Evolutionary conservation across 2,888 invertebrate species (phyloP).

Genomic region (Pocota personata): DNA sequence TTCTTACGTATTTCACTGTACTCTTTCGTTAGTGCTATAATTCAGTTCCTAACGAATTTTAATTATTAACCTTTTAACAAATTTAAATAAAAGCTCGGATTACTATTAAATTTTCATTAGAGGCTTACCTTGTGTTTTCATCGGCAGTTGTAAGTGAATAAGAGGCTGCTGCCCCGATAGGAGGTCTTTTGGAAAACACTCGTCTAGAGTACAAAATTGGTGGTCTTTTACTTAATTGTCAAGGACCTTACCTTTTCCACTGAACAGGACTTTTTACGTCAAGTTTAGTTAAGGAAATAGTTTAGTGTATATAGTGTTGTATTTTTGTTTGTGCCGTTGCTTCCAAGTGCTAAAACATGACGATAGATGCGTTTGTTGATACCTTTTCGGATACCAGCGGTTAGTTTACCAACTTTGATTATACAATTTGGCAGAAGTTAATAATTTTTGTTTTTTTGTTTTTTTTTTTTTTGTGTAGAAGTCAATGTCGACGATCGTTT

Average conservation of each 20-base stretch:
- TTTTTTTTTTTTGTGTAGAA: conserved; percentile 2
- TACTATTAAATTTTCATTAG: conserved; percentile 9
- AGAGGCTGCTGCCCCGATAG: conserved; percentile 18
- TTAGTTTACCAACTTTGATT: not conserved
- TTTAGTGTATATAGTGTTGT: not conserved
- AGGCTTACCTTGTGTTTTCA: conserved; percentile 9
- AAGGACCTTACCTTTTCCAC: not conserved
- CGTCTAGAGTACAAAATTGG: conserved; percentile 4
- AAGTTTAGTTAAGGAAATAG: not conserved
- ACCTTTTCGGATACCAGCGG: conserved; percentile 12
- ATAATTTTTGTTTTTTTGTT: not conserved
- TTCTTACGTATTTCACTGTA: not conserved
- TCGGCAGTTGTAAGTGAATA: conserved; percentile 12
- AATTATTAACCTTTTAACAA: conserved; percentile 36
- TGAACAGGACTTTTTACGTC: not conserved
- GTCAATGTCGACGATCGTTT: conserved; percentile 1
- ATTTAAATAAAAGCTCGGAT: conserved; percentile 48
- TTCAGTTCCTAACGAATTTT: conserved; percentile 13
- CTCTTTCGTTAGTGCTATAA: not conserved
- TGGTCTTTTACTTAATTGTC: not conserved
- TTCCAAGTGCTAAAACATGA: conserved; percentile 14
- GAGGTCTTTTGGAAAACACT: conserved; percentile 25
- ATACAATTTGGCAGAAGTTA: not conserved
- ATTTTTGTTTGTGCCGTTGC: not conserved
- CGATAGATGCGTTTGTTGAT: not conserved